Evolutionary conservation across 2,113 vertebrate genomes (phyloP).

Genomic region (Chauna torquata): DNA sequence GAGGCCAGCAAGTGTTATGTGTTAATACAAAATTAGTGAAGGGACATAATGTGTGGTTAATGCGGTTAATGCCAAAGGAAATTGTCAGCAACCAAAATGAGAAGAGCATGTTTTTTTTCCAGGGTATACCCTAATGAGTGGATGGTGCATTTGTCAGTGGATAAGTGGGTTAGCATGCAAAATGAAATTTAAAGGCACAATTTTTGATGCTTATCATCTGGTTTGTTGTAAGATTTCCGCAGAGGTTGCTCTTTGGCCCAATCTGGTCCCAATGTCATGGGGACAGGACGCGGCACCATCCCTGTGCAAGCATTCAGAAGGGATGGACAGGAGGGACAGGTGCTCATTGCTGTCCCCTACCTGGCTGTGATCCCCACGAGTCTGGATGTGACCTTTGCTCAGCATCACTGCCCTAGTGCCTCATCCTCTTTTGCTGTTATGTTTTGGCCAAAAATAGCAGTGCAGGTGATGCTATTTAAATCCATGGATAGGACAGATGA

Average conservation of each 20-base stretch:
- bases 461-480: slow-evolving; percentile 6
- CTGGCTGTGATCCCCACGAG: neutral
- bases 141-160: neutral
- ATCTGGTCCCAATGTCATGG: neutral
- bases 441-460: neutral
- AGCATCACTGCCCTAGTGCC: neutral
- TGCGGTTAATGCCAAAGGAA: neutral
- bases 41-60: neutral
- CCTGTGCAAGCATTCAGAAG: neutral
- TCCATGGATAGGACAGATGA: neutral
- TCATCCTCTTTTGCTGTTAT: neutral
- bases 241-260: neutral
- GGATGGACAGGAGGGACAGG: neutral
- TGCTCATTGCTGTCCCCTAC: rapidly evolving
- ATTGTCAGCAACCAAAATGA: neutral
- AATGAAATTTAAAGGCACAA: neutral
- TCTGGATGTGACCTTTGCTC: neutral
- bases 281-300: neutral
- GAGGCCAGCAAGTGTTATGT: neutral
- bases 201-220: neutral
- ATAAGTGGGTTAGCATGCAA: neutral
- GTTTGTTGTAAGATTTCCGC: neutral
- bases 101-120: neutral
- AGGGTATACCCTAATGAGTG: neutral
- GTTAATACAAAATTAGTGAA: neutral